Conservation (phyloP, 2,888 invertebrate genomes). For the Matsumyia berberina region DNA sequence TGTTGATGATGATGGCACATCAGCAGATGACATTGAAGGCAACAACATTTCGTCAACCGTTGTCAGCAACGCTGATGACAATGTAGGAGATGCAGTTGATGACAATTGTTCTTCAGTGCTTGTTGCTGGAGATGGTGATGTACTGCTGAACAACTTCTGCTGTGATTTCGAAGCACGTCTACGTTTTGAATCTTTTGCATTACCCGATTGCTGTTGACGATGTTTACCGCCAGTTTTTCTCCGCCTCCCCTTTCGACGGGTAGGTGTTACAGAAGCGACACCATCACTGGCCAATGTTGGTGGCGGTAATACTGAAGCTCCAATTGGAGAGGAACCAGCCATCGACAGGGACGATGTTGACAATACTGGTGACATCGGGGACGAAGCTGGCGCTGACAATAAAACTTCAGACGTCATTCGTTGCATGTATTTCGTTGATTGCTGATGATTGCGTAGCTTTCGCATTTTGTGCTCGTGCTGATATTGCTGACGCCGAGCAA, state of each 20-base stretch:
- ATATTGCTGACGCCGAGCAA: conserved; percentile 81
- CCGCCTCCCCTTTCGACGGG: conserved; percentile 80
- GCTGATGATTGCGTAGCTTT: conserved; percentile 78
- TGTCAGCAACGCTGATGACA: conserved; percentile 25
- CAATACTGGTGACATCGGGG: conserved; percentile 63
- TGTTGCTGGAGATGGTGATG: conserved; percentile 40
- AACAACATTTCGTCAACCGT: conserved; percentile 47
- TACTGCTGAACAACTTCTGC: conserved; percentile 54
- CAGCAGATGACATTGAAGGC: conserved; percentile 62
- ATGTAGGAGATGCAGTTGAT: conserved; percentile 40
- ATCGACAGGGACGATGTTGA: conserved; percentile 55
- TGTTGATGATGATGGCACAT: conserved; percentile 57
- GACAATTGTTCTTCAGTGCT: conserved; percentile 42
- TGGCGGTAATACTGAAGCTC: conserved; percentile 66
- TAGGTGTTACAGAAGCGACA: conserved; percentile 29
- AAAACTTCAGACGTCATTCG: conserved; percentile 67
- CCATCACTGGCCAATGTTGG: conserved; percentile 79
- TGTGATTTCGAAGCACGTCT: conserved; percentile 67
- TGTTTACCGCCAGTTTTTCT: conserved; percentile 68
- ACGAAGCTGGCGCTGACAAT: conserved; percentile 73
- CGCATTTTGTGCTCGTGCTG: conserved; percentile 80
- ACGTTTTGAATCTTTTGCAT: conserved; percentile 73
- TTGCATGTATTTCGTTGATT: conserved; percentile 78
- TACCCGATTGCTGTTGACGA: conserved; percentile 51
- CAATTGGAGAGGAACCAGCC: conserved; percentile 62